phyloP scores from a whole-genome alignment of 1,140 invertebrate genomes.

The Drosophila burlai region DNA sequence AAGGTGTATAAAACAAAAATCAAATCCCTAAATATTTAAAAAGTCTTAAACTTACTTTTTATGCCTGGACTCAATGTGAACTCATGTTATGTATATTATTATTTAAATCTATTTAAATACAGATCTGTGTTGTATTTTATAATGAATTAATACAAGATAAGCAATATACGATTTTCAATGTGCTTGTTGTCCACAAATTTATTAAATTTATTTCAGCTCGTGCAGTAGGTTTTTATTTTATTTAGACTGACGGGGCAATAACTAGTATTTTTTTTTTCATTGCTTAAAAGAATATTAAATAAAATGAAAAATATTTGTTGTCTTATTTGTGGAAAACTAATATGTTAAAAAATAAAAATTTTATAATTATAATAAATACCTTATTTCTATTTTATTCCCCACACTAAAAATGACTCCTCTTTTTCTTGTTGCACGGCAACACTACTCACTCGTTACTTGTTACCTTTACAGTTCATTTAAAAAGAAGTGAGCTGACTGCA shows the following conservation, averaged over 20 bases:
- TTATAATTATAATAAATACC: too few relatives aligned
- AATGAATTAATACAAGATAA: conserved; percentile 11
- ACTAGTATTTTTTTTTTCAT: background rate
- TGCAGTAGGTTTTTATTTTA: background rate
- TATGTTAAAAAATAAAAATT: too few relatives aligned
- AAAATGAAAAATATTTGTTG: too few relatives aligned
- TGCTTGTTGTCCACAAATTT: too few relatives aligned
- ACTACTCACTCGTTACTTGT: too few relatives aligned
- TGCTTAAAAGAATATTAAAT: background rate
- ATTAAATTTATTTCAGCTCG: too few relatives aligned
- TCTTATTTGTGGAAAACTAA: too few relatives aligned
- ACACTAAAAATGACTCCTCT: too few relatives aligned
- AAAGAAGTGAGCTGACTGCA: too few relatives aligned
- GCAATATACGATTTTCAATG: background rate
- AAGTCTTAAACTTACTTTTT: background rate
- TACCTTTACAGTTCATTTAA: too few relatives aligned
- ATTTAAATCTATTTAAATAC: conserved; percentile 66
- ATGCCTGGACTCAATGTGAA: conserved; percentile 1
- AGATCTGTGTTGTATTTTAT: conserved; percentile 55
- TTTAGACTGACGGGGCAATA: background rate
- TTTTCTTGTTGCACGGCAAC: too few relatives aligned
- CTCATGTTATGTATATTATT: conserved; percentile 56
- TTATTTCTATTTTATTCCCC: too few relatives aligned
- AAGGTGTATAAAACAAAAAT: background rate
- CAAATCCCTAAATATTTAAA: background rate